Percentiles rank a stretch among this genome's conserved stretches.
phyloP scores from a whole-genome alignment of 1,140 invertebrate species.

The Megathymus violae region DNA sequence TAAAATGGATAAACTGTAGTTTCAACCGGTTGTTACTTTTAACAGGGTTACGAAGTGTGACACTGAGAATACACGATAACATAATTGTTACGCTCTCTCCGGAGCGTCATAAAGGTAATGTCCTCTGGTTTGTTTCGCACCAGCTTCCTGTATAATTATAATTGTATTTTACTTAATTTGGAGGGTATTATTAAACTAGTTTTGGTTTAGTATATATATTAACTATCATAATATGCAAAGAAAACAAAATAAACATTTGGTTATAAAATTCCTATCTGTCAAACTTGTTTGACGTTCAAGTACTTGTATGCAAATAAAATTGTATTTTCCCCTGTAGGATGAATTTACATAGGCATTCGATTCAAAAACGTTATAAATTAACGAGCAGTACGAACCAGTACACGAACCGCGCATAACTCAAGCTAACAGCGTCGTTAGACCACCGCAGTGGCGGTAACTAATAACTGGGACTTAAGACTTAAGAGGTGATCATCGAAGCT shows the following conservation, averaged over 20 bases:
- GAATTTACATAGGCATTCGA: slow-evolving; percentile 70
- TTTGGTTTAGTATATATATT: neutral
- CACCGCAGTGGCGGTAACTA: slow-evolving; percentile 65
- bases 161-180: no score
- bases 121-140: no score
- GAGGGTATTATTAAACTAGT: no score
- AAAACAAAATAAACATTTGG: slow-evolving; percentile 64
- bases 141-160: no score
- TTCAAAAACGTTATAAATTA: slow-evolving; percentile 67
- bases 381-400: slow-evolving; percentile 47
- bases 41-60: no score
- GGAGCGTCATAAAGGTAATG: no score
- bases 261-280: no score
- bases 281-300: slow-evolving; percentile 71
- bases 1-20: no score
- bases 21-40: no score
- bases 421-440: slow-evolving; percentile 61
- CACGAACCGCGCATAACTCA: slow-evolving; percentile 59
- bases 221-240: slow-evolving; percentile 56
- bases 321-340: slow-evolving; percentile 47
- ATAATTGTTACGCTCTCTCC: no score
- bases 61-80: no score
- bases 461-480: slow-evolving; percentile 69
- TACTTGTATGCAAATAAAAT: slow-evolving; percentile 60
- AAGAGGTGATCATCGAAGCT: slow-evolving; percentile 66